Base-by-base conservation (phyloP, 1,140 invertebrate genomes). In the Nixonia krombeini region DNA sequence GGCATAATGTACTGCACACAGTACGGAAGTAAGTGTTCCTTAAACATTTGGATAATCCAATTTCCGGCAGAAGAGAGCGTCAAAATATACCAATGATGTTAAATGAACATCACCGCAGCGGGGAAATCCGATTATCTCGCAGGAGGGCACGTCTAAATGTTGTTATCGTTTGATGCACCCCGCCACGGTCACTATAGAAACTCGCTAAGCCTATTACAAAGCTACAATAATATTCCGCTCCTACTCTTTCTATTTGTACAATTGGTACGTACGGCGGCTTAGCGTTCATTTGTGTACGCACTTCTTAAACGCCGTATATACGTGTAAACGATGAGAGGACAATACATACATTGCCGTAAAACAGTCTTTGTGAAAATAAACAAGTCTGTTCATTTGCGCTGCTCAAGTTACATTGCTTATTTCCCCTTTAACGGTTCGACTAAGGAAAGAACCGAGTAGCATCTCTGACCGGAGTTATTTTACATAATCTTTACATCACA, bases 41-140 rank as follows among this genome's bases (percentile, higher is more conserved):
- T 59, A 75, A 72, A 74, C 71, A 76, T 70, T 70, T 35, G 7
- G 40, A 25, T 78, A 78, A 81, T 81, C 72, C 72, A 70, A 78
- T 74, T 56, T 51, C 28, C 69, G 18, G n/a, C 63, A 46, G 55
- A 28, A 55, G 33, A 37, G 45, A 55, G 35, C 46, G 51, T 57
- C 61, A 74, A 79, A 80, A 74, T 72, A 65, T 74, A 70, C 66
- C 73, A 78, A 80, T 75, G 68, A 81, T 80, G 80, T 79, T 75
- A 82, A 82, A 81, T 82, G 80, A 82, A 79, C 79, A 82, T 81
- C 79, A 72, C 50, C 64, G 72, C 71, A 61, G 44, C 70, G 52
- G 58, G 53, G 59, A 81, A 80, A 82, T 82, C 78, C 80, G 79
- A 82, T 82, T 79, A 81, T 44, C 25, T 13, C 47, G 52, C 44